Evolutionary conservation across 35 echinoderm and acorn worm species (phyloP), one percentile per base, ranked within the genome.

Genomic region (Hemicentrotus pulcherrimus): DNA sequence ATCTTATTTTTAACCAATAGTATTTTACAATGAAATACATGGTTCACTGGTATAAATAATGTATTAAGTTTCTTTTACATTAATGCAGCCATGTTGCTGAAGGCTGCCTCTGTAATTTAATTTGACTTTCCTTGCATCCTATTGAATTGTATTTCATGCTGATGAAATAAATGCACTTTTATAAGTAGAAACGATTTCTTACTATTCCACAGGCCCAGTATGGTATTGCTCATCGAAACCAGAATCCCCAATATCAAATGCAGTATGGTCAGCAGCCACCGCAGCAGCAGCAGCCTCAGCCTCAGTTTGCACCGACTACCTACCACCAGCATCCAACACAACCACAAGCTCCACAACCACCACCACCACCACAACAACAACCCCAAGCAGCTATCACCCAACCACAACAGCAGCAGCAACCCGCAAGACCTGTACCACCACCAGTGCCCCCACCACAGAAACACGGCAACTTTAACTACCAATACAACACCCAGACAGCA

Each of bases 211-310:
- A 33, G 32, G 95, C 93, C 3, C 70, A 94, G 31, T 60, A 94
- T 48, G 71, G 86, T 2, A 86, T 88, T 28, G 86, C 86, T 33
- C 96, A 94, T 61, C 70, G 46, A 22, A 86, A 32, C 92, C 85
- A 88, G 46, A 87, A 86, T 35, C 88, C 94, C 48, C 86, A 59
- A 85, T 94, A 91, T 11, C 94, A 31, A 33, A 48, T 89, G 86
- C 87, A 45, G 47, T 88, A 30, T 31, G 47, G 47, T 61, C 94
- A 94, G 94, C 94, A 94, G 47, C 94, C 30, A 46, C 94, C 46
- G 46, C 95, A 93, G 91, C 95, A 94, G 35, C 95, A 96, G 15
- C 95, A 86, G 59, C 95, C 46, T 19, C 95, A 86, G 70, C 95
- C 46, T 22, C 95, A 90, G 11, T 90, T 90, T 35, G 12, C 88